These are phyloP conservation scores for Drosophila pandora DNA, from an alignment of 1,140 invertebrate species.

Conservation along the genomic window DNA sequence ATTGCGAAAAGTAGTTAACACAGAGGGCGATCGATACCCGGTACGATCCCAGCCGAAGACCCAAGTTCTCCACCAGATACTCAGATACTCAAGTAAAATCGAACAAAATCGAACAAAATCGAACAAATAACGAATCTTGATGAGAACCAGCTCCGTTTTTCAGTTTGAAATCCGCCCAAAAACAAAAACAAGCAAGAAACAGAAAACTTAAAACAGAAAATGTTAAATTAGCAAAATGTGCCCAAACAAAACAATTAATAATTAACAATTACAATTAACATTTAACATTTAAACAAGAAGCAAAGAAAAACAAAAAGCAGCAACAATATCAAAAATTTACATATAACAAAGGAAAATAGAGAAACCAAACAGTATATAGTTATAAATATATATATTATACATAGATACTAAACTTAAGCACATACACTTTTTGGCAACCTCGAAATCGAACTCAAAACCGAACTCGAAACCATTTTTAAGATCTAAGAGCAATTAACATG, in stretches of 20 bases:
- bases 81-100: not conserved
- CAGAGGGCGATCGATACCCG: conserved; percentile 13
- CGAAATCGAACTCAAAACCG: conserved; percentile 1
- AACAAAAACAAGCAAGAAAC: conserved; percentile 15
- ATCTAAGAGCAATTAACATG: conserved; percentile 22
- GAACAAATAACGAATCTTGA: not conserved
- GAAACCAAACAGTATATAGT: conserved; percentile 7
- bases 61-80: conserved; percentile 18
- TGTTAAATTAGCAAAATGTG: conserved; percentile 44
- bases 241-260: conserved; percentile 22
- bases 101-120: not conserved
- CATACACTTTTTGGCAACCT: conserved; percentile 38
- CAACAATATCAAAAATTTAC: conserved; percentile 51
- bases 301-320: conserved; percentile 24
- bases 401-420: conserved; percentile 46
- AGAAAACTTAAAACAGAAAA: conserved; percentile 2
- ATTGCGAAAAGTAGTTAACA: conserved; percentile 40
- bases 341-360: conserved; percentile 43
- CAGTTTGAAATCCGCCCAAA: conserved; percentile 51
- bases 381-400: conserved; percentile 22
- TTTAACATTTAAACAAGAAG: conserved; percentile 1
- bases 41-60: conserved; percentile 10
- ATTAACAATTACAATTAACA: conserved; percentile 1
- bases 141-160: conserved; percentile 37
- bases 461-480: conserved; percentile 34